Evolutionary conservation across 1,140 invertebrate genomes (phyloP).

Genomic region (Rhyacophila brunnea): DNA sequence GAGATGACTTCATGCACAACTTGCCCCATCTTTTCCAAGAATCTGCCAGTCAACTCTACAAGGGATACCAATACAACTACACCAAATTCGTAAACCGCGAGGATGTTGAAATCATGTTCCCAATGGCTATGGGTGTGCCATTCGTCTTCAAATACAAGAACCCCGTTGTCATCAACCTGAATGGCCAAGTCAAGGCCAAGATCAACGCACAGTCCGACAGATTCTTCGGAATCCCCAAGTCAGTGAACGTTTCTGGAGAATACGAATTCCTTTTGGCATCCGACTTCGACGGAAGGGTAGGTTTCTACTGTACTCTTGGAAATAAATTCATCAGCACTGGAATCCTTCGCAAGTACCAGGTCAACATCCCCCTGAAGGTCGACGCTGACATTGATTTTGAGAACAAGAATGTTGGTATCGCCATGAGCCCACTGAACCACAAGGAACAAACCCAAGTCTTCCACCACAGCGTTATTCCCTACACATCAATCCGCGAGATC

Average conservation of each 20-base stretch:
- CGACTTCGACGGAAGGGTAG: slow-evolving; percentile 57
- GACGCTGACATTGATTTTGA: slow-evolving; percentile 47
- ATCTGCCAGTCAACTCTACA: slow-evolving; percentile 38
- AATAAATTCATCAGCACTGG: slow-evolving; percentile 58
- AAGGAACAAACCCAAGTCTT: slow-evolving; percentile 52
- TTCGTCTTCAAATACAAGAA: slow-evolving; percentile 59
- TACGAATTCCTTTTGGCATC: no score
- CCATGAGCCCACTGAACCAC: slow-evolving; percentile 48
- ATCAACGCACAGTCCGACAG: not conserved
- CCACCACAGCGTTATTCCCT: slow-evolving; percentile 60
- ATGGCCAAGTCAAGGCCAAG: slow-evolving; percentile 42
- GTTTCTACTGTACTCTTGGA: slow-evolving; percentile 63
- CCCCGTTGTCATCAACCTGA: slow-evolving; percentile 53
- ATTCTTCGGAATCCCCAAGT: slow-evolving; percentile 36
- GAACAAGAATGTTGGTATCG: slow-evolving; percentile 46
- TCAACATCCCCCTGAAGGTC: slow-evolving; percentile 53
- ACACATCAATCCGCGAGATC: slow-evolving; percentile 56
- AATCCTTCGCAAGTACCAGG: slow-evolving; percentile 56
- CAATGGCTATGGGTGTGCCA: slow-evolving; percentile 65
- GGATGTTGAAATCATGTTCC: slow-evolving; percentile 59
- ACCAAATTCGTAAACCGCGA: slow-evolving; percentile 56
- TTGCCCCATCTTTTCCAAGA: slow-evolving; percentile 43
- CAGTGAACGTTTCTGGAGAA: slow-evolving; percentile 49
- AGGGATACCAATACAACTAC: slow-evolving; percentile 53
- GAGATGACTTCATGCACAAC: slow-evolving; percentile 54